A percentile compares a stretch with the other conserved stretches of the same genome.
Conservation (phyloP, 2,888 invertebrate genomes). For the Drosophila recens region DNA sequence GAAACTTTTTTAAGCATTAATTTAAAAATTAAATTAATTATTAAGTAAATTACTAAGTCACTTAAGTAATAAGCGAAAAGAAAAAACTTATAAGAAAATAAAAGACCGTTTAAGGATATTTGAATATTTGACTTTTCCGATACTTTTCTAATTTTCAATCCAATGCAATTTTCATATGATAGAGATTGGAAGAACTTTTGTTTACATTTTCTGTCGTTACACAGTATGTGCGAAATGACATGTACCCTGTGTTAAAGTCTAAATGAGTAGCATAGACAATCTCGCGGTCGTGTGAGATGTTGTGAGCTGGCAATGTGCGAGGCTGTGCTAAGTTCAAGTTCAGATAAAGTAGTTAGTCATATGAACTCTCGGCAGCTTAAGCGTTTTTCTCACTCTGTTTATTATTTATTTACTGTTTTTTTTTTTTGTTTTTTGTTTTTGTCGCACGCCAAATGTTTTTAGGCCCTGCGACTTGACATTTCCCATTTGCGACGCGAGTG, state of each 20-base stretch:
- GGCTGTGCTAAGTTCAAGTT: conserved; percentile 36
- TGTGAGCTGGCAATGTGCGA: conserved; percentile 22
- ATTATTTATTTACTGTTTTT: background rate
- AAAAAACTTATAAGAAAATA: too few relatives aligned
- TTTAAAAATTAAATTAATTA: background rate
- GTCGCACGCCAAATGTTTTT: conserved; percentile 26
- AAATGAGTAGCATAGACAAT: background rate
- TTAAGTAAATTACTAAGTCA: background rate
- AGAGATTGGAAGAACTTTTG: too few relatives aligned
- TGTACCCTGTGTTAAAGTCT: conserved; percentile 12
- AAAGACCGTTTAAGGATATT: too few relatives aligned
- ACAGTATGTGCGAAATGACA: background rate
- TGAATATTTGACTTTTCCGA: too few relatives aligned
- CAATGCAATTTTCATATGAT: too few relatives aligned
- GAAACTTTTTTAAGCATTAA: background rate
- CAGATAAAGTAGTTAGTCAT: conserved; percentile 30
- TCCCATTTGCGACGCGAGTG: conserved; percentile 8
- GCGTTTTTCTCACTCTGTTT: conserved; percentile 8
- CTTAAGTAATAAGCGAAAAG: too few relatives aligned
- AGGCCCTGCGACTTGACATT: conserved; percentile 11
- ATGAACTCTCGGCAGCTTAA: conserved; percentile 23
- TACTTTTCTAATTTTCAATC: too few relatives aligned
- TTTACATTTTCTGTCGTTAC: background rate
- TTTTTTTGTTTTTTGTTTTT: conserved; percentile 6
- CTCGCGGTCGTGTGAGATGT: conserved; percentile 17